Percentiles rank a stretch among this genome's conserved stretches.
These are phyloP conservation scores for Leptestheria dahalacensis DNA, from an alignment of 1,140 invertebrate genomes.

Conservation along the genomic window DNA sequence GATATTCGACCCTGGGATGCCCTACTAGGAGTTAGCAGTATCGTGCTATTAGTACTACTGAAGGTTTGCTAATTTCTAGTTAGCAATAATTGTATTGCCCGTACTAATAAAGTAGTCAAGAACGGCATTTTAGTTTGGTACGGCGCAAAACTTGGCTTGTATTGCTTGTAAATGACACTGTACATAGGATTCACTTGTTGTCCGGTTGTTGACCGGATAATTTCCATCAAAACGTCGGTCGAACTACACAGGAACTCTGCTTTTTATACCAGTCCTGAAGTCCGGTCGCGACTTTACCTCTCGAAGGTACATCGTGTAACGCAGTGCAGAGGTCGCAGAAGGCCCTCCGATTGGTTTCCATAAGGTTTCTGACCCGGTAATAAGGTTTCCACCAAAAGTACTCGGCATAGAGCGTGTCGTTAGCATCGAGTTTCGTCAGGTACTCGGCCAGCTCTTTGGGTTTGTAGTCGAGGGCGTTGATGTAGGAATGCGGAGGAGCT, in stretches of 20 bases:
- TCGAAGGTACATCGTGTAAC: not conserved
- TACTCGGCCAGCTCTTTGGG: constrained; percentile 30
- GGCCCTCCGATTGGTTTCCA: not conserved
- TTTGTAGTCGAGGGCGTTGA: too few relatives aligned
- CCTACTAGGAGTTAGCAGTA: constrained; percentile 51
- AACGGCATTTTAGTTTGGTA: too few relatives aligned
- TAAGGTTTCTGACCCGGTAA: not conserved
- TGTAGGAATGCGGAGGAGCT: too few relatives aligned
- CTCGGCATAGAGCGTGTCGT: constrained; percentile 4
- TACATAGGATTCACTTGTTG: too few relatives aligned
- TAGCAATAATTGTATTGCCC: too few relatives aligned
- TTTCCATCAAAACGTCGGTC: not conserved
- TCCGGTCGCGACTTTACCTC: not conserved
- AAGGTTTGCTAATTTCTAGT: too few relatives aligned
- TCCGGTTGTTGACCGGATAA: not conserved
- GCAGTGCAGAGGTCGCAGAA: not conserved
- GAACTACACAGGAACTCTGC: not conserved
- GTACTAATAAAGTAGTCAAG: too few relatives aligned
- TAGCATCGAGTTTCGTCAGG: not conserved
- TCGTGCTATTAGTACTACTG: constrained; percentile 48
- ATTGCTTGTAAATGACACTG: too few relatives aligned
- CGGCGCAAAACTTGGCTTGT: too few relatives aligned
- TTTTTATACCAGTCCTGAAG: not conserved
- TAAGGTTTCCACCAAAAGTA: too few relatives aligned
- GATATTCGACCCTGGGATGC: constrained; percentile 46